Evolutionary conservation across 2,888 invertebrate species (phyloP).

Genomic region (Mythimna impura): DNA sequence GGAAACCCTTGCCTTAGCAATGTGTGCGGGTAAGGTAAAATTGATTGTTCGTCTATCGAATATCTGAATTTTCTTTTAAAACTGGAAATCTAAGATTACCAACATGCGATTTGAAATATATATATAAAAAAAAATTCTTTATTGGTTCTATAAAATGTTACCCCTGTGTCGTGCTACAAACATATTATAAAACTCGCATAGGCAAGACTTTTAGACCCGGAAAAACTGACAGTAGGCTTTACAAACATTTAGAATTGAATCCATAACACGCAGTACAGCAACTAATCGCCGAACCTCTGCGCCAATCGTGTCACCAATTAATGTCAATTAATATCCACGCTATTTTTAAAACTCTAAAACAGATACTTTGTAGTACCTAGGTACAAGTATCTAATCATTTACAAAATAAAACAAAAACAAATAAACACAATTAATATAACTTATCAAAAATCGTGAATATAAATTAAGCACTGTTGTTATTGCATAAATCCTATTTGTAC

Average conservation of each 20-base stretch:
- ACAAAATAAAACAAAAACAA: background rate
- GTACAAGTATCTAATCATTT: background rate
- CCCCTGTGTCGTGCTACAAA: too few species aligned
- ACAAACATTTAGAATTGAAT: too few species aligned
- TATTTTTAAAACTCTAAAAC: background rate
- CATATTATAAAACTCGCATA: too few species aligned
- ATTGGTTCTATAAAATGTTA: too few species aligned
- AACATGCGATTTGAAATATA: too few species aligned
- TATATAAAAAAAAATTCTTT: too few species aligned
- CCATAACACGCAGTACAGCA: too few species aligned
- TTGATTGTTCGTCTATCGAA: background rate
- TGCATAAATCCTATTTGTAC: slow-evolving; percentile 51
- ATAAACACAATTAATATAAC: background rate
- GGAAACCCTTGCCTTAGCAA: background rate
- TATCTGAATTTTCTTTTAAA: background rate
- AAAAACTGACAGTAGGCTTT: too few species aligned
- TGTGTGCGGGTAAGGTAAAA: background rate
- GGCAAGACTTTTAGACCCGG: too few species aligned
- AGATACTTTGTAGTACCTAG: background rate
- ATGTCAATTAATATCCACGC: too few species aligned
- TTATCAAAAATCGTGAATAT: slow-evolving; percentile 16
- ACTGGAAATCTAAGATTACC: background rate
- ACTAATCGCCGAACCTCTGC: too few species aligned
- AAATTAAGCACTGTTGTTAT: slow-evolving; percentile 33
- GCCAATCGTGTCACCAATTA: too few species aligned